Conservation (phyloP, 1,140 invertebrate species). For the fruit fly (Drosophila melanogaster) region Release_6_plus_ISO1_MT NT_033779.5:9758501-9759000, state of each 20-base stretch:
- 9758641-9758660: constrained; percentile 20
- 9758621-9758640: constrained; percentile 40
- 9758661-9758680: constrained; percentile 20
- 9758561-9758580: background rate
- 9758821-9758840: constrained; percentile 3
- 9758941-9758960: constrained; percentile 48
- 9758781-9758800: background rate
- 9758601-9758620: constrained; percentile 44
- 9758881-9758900: constrained; percentile 28
- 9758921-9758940: constrained; percentile 36
- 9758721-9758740: constrained; percentile 42
- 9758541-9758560: constrained; percentile 20
- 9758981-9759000: background rate
- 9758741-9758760: constrained; percentile 41
- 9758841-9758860: constrained; percentile 3
- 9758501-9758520: constrained; percentile 49
- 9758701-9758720: constrained; percentile 3
- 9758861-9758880: constrained; percentile 11
- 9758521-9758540: constrained; percentile 38
- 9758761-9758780: background rate
- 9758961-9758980: constrained; percentile 29
- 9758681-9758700: constrained; percentile 26
- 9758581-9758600: constrained; percentile 45
- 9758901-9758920: constrained; percentile 42
- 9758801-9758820: constrained; percentile 4